Percentiles rank a stretch among this genome's conserved stretches.
Evolutionary conservation across 2,797 vertebrate genomes (phyloP).

Genomic region (Ptychobarbus kaznakovi): DNA sequence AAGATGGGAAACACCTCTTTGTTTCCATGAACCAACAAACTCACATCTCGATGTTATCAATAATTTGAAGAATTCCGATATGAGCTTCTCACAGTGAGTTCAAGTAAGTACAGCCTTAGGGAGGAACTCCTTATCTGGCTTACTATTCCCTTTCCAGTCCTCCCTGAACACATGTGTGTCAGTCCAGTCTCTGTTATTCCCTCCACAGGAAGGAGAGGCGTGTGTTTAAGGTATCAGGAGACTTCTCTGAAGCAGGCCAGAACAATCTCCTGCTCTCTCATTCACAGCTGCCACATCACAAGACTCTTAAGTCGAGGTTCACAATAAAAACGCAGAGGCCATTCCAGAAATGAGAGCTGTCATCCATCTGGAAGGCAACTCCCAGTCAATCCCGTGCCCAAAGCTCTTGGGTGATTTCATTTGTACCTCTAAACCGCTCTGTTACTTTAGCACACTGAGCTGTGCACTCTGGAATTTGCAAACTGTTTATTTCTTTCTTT

Average conservation of each 20-base stretch:
- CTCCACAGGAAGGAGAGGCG: slow-evolving; percentile 52
- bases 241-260: slow-evolving; percentile 52
- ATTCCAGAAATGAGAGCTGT: slow-evolving; percentile 46
- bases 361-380: slow-evolving; percentile 29
- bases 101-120: slow-evolving; percentile 23
- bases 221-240: slow-evolving; percentile 59
- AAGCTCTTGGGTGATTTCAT: slow-evolving; percentile 34
- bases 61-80: slow-evolving; percentile 40
- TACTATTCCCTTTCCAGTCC: slow-evolving; percentile 23
- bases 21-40: slow-evolving; percentile 18
- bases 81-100: slow-evolving; percentile 30
- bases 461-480: slow-evolving; percentile 15
- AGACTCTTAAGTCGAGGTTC: slow-evolving; percentile 51
- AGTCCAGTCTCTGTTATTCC: slow-evolving; percentile 21
- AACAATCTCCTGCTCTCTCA: slow-evolving; percentile 49
- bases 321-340: slow-evolving; percentile 47
- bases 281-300: slow-evolving; percentile 56
- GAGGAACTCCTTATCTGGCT: slow-evolving; percentile 43
- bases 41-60: background rate
- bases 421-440: slow-evolving; percentile 28
- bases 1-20: slow-evolving; percentile 34
- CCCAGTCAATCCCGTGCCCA: slow-evolving; percentile 21
- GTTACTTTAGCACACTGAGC: slow-evolving; percentile 30
- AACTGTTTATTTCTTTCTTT: slow-evolving; percentile 28
- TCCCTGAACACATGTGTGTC: slow-evolving; percentile 23